Evolutionary conservation across 2,888 invertebrate species (phyloP), one percentile per base, ranked within the genome.

Genomic region (Metalampra italica): DNA sequence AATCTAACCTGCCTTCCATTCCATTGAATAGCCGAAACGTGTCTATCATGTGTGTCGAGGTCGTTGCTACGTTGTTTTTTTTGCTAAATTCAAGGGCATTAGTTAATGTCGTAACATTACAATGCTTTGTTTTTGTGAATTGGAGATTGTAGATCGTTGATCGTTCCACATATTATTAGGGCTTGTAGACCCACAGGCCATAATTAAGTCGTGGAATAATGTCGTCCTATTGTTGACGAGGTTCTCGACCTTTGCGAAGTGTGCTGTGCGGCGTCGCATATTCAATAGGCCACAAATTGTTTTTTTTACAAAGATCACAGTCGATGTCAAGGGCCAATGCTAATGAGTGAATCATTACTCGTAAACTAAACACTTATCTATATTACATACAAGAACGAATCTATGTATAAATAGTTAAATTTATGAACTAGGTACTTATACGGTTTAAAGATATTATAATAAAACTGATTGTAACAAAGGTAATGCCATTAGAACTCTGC

Each of bases 61-160:
- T 84, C 85, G 75, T 78, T 82, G 74, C 71, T 84, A 82, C 85
- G 79, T 80, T 84, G 82, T 78, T 78, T 72, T 84, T 81, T 78
- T 72, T 75, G 71, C 70, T 66, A 43, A 77, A 73, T 83, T 84
- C 88, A 88, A 87, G 87, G 88, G 82, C 83, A 67, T 61, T 56
- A 60, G 45, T 9, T 14, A 13, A 32, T 32, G 9, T 32, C 32
- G 8, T 32, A 9, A 3, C 32, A 8, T 8, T 32, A 32, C 7
- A 2, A 32, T 32, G 11, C 8, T 8, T 8, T 4, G 9, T 32
- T 11, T 32, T 32, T 8, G 7, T 32, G 32, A 32, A 11, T 32
- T 11, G 32, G 2, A 32, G 32, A 32, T 32, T 5, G 22, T 22
- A 22, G 22, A 22, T 22, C 22, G 22, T 22, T 22, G 22, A 32